Base-by-base conservation (phyloP, 1,140 invertebrate genomes). In the Drosophila tani region DNA sequence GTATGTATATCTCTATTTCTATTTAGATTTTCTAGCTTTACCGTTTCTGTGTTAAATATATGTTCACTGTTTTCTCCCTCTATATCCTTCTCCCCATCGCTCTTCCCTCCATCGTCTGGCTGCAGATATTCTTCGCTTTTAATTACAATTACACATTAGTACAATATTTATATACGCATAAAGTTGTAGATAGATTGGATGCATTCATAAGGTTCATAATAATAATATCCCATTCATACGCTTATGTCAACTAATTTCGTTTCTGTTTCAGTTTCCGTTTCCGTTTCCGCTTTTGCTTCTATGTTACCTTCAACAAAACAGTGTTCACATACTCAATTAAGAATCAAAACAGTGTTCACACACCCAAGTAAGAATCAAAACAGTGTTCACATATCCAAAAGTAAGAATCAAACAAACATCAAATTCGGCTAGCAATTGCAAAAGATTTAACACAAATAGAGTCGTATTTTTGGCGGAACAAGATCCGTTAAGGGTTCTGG, bases 21-120 rank as follows among this genome's bases (percentile, higher is more conserved):
- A 90, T 88, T 88, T 86, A 91, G 86, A 75, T 84, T 84, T 81
- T 73, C 79, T 91, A 88, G 82, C 82, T 91, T 91, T 91, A 91
- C 78, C 71, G 55, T 79, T 82, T 85, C 56, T 60, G 66, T 66
- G 53, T 82, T 82, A 86, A 71, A 75, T 79, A 79, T 81, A 83
- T 88, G 51, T 81, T 74, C 68, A 70, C 59, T 63, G 64, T 75
- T 83, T 59, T 45, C 56, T 21, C 51, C 29, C 7, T 15, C 32
- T 14, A 38, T 38, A 14, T 35, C 51, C 35, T 38, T 21, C 11
- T 14, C n/a, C 14, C 12, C 51, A 15, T n/a, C 15, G n/a, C 5
- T 41, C 40, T 6, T 5, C 35, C 8, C 35, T 38, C 35, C 40
- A 14, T 27, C 69, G 51, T 32, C 68, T 71, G 45, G 66, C 67